These are phyloP conservation scores for Drosophila lini DNA, from an alignment of 1,140 invertebrate genomes.

Conservation along the genomic window DNA sequence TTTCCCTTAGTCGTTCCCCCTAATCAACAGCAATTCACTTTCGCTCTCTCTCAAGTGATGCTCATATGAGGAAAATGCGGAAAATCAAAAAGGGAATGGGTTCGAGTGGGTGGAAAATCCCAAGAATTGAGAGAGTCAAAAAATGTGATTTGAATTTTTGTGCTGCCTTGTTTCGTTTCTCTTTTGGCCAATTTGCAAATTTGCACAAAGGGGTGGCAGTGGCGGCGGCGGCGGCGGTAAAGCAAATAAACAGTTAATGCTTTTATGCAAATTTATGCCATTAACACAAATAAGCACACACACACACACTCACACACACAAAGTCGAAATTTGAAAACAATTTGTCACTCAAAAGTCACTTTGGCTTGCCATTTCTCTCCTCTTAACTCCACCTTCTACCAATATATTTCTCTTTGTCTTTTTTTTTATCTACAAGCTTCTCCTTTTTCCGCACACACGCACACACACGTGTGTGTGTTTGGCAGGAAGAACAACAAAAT, in stretches of 20 bases:
- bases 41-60: constrained; percentile 29
- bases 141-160: constrained; percentile 74
- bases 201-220: constrained; percentile 60
- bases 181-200: constrained; percentile 80
- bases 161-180: constrained; percentile 40
- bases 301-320: background rate
- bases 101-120: background rate
- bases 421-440: constrained; percentile 20
- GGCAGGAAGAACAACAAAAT: constrained; percentile 57
- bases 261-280: constrained; percentile 83
- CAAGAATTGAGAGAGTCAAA: constrained; percentile 27
- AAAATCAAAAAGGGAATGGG: constrained; percentile 1
- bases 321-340: constrained; percentile 79
- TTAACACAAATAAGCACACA: constrained; percentile 77
- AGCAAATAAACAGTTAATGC: constrained; percentile 82
- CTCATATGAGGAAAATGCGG: constrained; percentile 30
- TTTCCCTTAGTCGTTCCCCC: constrained; percentile 7
- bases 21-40: constrained; percentile 45
- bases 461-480: constrained; percentile 22
- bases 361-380: constrained; percentile 41
- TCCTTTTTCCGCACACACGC: constrained; percentile 22
- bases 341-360: constrained; percentile 83
- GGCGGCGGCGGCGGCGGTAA: constrained; percentile 46
- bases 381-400: constrained; percentile 3
- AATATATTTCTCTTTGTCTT: constrained; percentile 14